phyloP scores from a whole-genome alignment of 2,797 vertebrate species.

The Falco berigora region DNA sequence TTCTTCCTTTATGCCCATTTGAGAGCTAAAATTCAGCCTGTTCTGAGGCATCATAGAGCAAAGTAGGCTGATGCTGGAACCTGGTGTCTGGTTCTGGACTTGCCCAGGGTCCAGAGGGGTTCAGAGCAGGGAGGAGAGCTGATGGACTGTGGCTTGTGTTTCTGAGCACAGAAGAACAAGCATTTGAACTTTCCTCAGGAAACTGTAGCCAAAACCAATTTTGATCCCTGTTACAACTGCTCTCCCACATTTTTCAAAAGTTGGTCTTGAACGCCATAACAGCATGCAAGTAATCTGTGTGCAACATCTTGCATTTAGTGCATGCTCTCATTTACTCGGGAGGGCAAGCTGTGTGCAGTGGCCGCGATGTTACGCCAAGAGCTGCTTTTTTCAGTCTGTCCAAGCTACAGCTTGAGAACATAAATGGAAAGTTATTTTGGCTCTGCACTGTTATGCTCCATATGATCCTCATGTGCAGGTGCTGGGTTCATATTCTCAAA shows the following conservation, averaged over 20 bases:
- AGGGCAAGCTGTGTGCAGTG: background rate
- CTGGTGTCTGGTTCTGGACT: background rate
- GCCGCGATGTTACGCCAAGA: background rate
- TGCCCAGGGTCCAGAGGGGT: background rate
- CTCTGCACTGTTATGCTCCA: accelerated
- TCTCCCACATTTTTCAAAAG: background rate
- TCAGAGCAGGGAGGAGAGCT: background rate
- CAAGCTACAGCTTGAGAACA: background rate
- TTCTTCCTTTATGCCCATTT: background rate
- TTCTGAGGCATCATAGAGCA: background rate
- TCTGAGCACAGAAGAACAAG: background rate
- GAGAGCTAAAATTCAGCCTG: background rate
- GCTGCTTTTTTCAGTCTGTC: background rate
- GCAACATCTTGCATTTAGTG: too few relatives aligned
- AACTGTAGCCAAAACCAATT: background rate
- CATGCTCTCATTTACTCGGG: accelerated
- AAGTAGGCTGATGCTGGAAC: background rate
- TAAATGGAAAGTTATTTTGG: background rate
- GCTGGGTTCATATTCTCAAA: background rate
- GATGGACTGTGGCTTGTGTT: background rate
- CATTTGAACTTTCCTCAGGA: background rate
- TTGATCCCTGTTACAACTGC: background rate
- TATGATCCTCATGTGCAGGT: background rate
- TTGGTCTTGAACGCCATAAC: background rate
- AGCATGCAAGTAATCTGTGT: accelerated